Percentiles rank a stretch among this genome's conserved stretches.
These are phyloP conservation scores for Auanema freiburgensis DNA, from an alignment of 2,888 invertebrate genomes.

Conservation along the genomic window DNA sequence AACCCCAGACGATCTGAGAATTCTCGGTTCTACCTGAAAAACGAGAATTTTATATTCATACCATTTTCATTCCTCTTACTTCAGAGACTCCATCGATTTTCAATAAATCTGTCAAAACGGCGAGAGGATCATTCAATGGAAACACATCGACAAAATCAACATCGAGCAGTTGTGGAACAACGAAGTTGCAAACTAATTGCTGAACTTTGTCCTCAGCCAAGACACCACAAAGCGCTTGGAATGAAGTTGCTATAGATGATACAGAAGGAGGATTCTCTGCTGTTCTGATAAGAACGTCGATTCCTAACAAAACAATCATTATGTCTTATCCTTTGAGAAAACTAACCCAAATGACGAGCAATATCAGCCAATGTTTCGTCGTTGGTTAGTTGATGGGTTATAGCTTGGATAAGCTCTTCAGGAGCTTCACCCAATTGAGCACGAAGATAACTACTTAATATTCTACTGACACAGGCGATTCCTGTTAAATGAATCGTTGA, in stretches of 20 bases:
- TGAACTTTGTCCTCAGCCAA: constrained; percentile 72
- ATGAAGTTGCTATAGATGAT: constrained; percentile 74
- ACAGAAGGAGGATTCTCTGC: constrained; percentile 60
- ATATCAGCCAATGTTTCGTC: constrained; percentile 32
- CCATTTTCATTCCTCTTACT: constrained; percentile 7
- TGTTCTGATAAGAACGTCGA: constrained; percentile 56
- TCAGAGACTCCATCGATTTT: constrained; percentile 70
- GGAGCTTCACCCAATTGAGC: constrained; percentile 77
- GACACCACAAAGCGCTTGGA: constrained; percentile 82
- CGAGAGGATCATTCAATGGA: constrained; percentile 74
- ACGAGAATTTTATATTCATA: background rate
- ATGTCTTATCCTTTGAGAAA: background rate
- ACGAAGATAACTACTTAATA: constrained; percentile 72
- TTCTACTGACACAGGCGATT: constrained; percentile 65
- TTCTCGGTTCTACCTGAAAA: constrained; percentile 66
- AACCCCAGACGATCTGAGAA: constrained; percentile 79
- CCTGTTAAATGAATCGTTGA: constrained; percentile 68
- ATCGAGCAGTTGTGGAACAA: constrained; percentile 79
- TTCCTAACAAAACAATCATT: constrained; percentile 27
- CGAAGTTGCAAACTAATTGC: constrained; percentile 82
- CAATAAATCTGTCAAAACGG: constrained; percentile 74
- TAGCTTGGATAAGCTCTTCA: constrained; percentile 74
- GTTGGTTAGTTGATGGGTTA: constrained; percentile 23
- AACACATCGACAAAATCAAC: constrained; percentile 82
- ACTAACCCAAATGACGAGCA: constrained; percentile 19